A percentile compares a stretch with the other conserved stretches of the same genome.
Evolutionary conservation across 2,888 invertebrate genomes (phyloP).

Genomic region (Rotaria magnacalcarata): DNA sequence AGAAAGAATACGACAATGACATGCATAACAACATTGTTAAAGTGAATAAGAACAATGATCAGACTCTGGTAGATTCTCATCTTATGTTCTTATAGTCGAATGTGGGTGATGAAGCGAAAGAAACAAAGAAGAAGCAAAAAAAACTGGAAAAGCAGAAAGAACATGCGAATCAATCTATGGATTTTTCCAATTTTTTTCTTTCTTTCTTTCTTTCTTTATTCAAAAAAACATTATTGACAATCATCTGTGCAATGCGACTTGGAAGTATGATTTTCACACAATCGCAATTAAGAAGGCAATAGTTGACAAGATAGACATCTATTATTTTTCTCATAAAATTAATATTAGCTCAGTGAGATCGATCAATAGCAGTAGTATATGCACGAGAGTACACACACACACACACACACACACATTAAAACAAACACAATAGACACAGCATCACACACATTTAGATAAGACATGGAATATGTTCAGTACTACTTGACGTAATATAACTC

Average conservation of each 20-base stretch:
- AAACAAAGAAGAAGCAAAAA: background rate
- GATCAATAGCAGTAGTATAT: background rate
- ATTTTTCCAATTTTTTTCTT: background rate
- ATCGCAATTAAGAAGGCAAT: background rate
- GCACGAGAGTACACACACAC: background rate
- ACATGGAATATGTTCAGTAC: background rate
- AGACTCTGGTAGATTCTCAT: background rate
- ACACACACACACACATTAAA: background rate
- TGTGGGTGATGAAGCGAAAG: slow-evolving; percentile 14
- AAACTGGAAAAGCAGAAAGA: background rate
- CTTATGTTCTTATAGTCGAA: background rate
- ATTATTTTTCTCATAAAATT: slow-evolving; percentile 23
- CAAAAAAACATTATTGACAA: background rate
- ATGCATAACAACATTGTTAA: background rate
- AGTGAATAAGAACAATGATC: background rate
- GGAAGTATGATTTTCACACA: background rate
- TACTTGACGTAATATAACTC: slow-evolving; percentile 9
- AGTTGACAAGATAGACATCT: slow-evolving; percentile 18
- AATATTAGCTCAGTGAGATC: slow-evolving; percentile 26
- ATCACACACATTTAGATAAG: background rate
- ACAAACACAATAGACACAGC: background rate
- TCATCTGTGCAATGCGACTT: background rate
- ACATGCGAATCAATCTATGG: background rate
- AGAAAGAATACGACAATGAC: background rate
- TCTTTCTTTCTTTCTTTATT: background rate